Conservation (phyloP, 1,140 invertebrate species). For the Halictus rubicundus region DNA sequence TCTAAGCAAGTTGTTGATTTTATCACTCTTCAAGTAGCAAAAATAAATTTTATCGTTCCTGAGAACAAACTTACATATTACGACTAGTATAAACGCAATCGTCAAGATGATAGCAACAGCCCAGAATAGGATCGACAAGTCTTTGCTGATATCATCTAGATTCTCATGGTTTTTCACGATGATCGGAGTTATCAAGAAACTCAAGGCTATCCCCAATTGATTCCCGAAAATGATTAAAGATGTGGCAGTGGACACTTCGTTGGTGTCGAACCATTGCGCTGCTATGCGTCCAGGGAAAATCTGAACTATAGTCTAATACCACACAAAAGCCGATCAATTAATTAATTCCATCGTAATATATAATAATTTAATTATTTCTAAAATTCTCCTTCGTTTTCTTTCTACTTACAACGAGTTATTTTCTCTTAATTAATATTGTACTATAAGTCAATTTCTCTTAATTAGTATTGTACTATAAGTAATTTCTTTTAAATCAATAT, state of each 20-base stretch:
- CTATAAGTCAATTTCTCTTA: too few relatives aligned
- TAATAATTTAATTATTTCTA: too few relatives aligned
- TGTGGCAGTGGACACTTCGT: conserved; percentile 88
- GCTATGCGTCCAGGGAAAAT: conserved; percentile 88
- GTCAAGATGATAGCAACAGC: conserved; percentile 82
- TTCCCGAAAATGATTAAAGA: conserved; percentile 90
- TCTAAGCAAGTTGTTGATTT: too few relatives aligned
- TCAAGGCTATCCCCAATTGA: conserved; percentile 82
- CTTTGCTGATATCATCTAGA: conserved; percentile 70
- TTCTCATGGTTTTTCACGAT: conserved; percentile 77
- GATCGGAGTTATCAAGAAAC: conserved; percentile 78
- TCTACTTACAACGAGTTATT: too few relatives aligned
- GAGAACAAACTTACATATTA: conserved; percentile 83
- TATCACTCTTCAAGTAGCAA: too few relatives aligned
- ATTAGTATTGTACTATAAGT: too few relatives aligned
- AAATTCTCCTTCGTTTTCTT: too few relatives aligned
- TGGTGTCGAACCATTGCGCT: conserved; percentile 81
- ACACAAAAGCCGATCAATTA: neutral
- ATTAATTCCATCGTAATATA: neutral
- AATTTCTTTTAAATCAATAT: too few relatives aligned
- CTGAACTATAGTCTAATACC: conserved; percentile 82
- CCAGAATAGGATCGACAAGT: conserved; percentile 76
- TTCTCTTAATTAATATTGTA: too few relatives aligned
- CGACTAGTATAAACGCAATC: conserved; percentile 81
- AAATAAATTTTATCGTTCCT: too few relatives aligned